Evolutionary conservation across 2,888 invertebrate species (phyloP), one percentile per base, ranked within the genome.

Genomic region (Zaprionus obscuricornis): DNA sequence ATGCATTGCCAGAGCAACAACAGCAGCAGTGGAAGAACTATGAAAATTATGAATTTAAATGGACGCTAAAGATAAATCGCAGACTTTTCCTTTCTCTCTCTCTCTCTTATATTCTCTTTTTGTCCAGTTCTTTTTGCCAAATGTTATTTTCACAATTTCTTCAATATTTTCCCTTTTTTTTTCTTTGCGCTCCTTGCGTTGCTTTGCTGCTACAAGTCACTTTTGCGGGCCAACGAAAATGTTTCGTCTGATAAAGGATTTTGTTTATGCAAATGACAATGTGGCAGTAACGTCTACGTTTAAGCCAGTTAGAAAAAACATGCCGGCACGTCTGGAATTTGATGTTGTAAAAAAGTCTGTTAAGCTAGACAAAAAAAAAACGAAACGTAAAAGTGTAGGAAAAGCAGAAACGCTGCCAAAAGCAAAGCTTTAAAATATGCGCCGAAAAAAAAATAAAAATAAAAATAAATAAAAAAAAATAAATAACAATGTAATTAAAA

Each of bases 21-120:
- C 58, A 59, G 56, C 65, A 29, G 31, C 26, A 49, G 27, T n/a
- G 40, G 46, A 55, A 51, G 45, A 50, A 31, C 31, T 20, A 27
- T 60, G 63, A 66, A 74, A 85, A 85, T 86, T 86, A 87, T 87
- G 88, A 88, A 87, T 88, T 88, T 88, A 87, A 88, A 88, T 88
- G 72, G 65, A 46, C 71, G 51, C 47, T 66, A 63, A 72, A 77
- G 85, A 87, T 87, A 87, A 87, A 87, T 87, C 76, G 76, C 76
- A 66, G 58, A 37, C 33, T n/a, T n/a, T n/a, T n/a, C n/a, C n/a
- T n/a, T n/a, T n/a, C n/a, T n/a, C 8, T 24, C 8, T 8, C 24
- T 24, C 8, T 24, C 8, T 24, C 24, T 24, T 24, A n/a, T n/a
- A n/a, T n/a, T n/a, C n/a, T n/a, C n/a, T n/a, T n/a, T 37, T 36